Conservation (phyloP, 2,888 invertebrate species). For the Lochmaea capreae region DNA sequence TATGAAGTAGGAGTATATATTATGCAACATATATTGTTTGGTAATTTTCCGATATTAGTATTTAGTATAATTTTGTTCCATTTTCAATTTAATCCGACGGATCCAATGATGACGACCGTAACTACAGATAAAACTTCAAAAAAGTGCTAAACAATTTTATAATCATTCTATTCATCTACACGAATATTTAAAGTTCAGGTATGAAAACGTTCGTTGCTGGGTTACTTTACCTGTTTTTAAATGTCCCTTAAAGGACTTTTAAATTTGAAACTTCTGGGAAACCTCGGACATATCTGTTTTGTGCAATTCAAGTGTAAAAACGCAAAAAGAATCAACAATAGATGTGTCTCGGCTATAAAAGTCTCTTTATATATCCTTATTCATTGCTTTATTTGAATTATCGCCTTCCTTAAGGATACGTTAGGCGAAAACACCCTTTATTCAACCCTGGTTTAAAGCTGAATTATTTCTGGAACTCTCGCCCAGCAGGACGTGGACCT, state of each 20-base stretch:
- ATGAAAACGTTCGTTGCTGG: neutral
- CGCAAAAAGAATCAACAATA: slow-evolving; percentile 52
- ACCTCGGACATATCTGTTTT: slow-evolving; percentile 49
- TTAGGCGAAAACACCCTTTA: slow-evolving; percentile 9
- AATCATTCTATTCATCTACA: neutral
- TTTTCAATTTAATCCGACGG: no score
- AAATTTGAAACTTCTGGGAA: slow-evolving; percentile 41
- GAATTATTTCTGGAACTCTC: neutral
- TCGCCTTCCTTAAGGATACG: slow-evolving; percentile 13
- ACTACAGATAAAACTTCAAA: neutral
- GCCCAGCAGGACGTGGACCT: slow-evolving; percentile 39
- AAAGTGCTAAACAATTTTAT: neutral
- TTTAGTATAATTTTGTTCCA: no score
- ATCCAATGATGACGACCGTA: no score
- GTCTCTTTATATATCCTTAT: slow-evolving; percentile 30
- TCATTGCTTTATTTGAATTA: slow-evolving; percentile 33
- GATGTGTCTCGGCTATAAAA: slow-evolving; percentile 40
- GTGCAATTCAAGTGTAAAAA: slow-evolving; percentile 58
- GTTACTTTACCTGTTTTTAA: slow-evolving; percentile 24
- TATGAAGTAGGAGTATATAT: no score
- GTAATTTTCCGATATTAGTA: no score
- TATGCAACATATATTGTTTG: no score
- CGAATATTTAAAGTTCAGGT: slow-evolving; percentile 2
- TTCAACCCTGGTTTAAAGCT: neutral
- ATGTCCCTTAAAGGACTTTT: slow-evolving; percentile 35